Evolutionary conservation across 1,140 invertebrate species (phyloP), one percentile per base, ranked within the genome.

Genomic region (Patella vulgata): DNA sequence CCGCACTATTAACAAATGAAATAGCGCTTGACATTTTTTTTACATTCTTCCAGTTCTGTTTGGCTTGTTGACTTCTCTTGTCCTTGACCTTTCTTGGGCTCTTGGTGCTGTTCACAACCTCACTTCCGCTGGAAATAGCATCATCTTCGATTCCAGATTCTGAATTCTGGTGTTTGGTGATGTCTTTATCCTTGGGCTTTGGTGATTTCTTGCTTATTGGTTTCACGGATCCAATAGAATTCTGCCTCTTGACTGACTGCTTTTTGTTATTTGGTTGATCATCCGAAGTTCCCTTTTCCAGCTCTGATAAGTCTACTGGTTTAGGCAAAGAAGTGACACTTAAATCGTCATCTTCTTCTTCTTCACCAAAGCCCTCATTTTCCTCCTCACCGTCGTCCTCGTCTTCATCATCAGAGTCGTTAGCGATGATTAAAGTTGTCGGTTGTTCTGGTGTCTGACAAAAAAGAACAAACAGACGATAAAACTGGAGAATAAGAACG

Each of bases 401-500:
- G 3, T 25, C 53, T 31, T 40, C 36, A 11, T 55, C 39, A 21
- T 27, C 39, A 23, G 39, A 40, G 25, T 48, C 46, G 0, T 40
- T 28, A 27, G 43, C 31, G 0, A 42, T 46, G 23, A 48, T 21
- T 2, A 30, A n/a, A 3, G 30, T 8, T 36, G 33, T 36, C 19
- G 28, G 25, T 23, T 51, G 39, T 5, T 46, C 27, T 40, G 27
- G 30, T 9, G 31, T 39, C 31, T 67, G 59, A 21, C 33, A 53
- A 30, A 70, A 74, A 39, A 79, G 60, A 25, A 74, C 71, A 11
- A 71, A 25, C 1, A 77, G 61, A 12, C 75, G 60, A 57, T 77
- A 77, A 12, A 73, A 47, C 46, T 76, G 64, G 0, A 95, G 82
- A 0, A 93, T 78, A 59, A 95, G 93, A 3, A 94, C 93, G 70